Base-by-base conservation (phyloP, 1,140 invertebrate genomes). In the Drosophila grimshawi region DNA sequence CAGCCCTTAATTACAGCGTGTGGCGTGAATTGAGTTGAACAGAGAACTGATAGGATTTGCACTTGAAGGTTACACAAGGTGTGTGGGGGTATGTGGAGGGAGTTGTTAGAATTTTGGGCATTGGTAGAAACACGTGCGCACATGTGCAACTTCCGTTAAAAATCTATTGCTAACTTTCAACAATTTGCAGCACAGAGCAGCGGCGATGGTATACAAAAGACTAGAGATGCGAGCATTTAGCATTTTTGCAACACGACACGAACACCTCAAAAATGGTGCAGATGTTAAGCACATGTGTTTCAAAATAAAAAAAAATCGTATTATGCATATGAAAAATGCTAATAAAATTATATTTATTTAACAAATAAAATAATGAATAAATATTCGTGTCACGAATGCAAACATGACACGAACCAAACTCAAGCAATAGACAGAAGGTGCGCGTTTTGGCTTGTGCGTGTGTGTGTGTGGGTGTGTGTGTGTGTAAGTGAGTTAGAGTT, bases 131-230 rank as follows among this genome's bases (percentile, higher is more conserved):
- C 80, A 89, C 85, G 85, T 89, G 85, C 85, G 85, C 85, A 88
- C 85, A 88, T 88, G 85, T 88, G 85, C 85, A 88, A 88, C 85
- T 88, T 88, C 85, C 85, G 85, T 80, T 88, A 80, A 88, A 86
- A 88, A 88, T 89, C 85, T 89, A 88, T 88, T 88, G 86, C 85
- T 85, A 88, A 89, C 85, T 88, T 88, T 88, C 85, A 88, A 89
- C 85, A 88, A 89, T 89, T 88, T 19, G n/a, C 43, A 60, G 35
- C 69, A 66, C 64, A 78, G 64, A 57, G 57, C 68, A 10, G 52
- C 2, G 53, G 5, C 0, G 10, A 0, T 11, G 46, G 3, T 43
- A 10, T n/a, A 43, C 10, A 43, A 43, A 43, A 60, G 61, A 56
- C 30, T 3, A 5, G 33, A n/a, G 39, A 43, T 43, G 10, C 1